Evolutionary conservation across 2,888 invertebrate genomes (phyloP).

Genomic region (Galerucella calmariensis): DNA sequence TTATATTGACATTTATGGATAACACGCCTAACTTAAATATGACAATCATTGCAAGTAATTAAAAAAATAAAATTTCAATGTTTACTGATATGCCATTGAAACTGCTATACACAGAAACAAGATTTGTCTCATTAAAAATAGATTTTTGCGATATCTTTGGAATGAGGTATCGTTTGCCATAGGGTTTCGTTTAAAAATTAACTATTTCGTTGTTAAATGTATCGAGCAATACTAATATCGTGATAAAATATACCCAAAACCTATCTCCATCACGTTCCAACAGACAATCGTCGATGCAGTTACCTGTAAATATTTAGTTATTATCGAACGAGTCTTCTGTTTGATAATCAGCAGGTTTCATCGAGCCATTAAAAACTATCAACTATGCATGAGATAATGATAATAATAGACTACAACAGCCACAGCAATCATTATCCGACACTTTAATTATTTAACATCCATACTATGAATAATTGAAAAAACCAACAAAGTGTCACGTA

Average conservation of each 20-base stretch:
- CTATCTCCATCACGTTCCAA: conserved; percentile 2
- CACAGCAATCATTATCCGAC: conserved; percentile 13
- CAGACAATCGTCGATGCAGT: not conserved
- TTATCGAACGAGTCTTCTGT: conserved; percentile 23
- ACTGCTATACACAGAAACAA: no score
- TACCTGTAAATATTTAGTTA: conserved; percentile 21
- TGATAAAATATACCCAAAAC: not conserved
- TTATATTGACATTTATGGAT: no score
- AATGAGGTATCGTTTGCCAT: no score
- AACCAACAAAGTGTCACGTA: conserved; percentile 17
- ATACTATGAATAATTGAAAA: conserved; percentile 26
- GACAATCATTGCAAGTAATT: no score
- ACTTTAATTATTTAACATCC: conserved; percentile 21
- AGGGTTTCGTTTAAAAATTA: no score
- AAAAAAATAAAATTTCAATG: no score
- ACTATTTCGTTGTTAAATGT: no score
- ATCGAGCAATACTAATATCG: not conserved
- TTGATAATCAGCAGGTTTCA: conserved; percentile 17
- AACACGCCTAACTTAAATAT: no score
- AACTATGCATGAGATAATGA: conserved; percentile 29
- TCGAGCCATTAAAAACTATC: conserved; percentile 20
- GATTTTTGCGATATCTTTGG: no score
- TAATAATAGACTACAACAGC: conserved; percentile 22
- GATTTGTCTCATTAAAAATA: no score
- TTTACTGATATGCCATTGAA: no score